Evolutionary conservation across 2,888 invertebrate species (phyloP), one percentile per base, ranked within the genome.

Genomic region (Ectemnius lituratus): DNA sequence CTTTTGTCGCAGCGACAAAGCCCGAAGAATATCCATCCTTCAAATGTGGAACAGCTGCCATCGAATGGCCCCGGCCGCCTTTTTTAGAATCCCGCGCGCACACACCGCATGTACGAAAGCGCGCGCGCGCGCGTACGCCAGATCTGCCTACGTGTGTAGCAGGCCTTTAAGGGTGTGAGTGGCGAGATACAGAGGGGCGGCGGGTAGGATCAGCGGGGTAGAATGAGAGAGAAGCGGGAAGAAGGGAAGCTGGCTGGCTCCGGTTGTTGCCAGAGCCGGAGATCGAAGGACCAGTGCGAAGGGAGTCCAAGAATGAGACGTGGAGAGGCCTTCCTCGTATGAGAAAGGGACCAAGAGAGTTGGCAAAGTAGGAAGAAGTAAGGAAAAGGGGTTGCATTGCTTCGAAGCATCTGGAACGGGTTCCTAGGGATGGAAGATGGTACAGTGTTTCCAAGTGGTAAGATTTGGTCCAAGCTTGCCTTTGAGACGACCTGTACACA

Each of bases 11-110:
- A 70, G 77, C 88, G 86, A 90, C 89, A 89, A 89, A 89, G 89
- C 85, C 86, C 85, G 87, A 88, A 88, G 88, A 89, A 90, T 83
- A 83, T 89, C 89, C 89, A 90, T 90, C 89, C 89, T 90, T 90
- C 89, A 88, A 90, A 90, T 89, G 87, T 90, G 89, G 90, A 90
- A 88, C 90, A 90, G 90, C 90, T 90, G 90, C 88, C 89, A 86
- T 89, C 90, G 89, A 88, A 89, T 87, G 79, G 87, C 84, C 83
- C 85, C 86, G 84, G 80, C 83, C 76, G 78, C 81, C 81, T 84
- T 85, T 85, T 85, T 87, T 82, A 83, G 82, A 83, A 68, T 71
- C 73, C 71, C 79, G 75, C 72, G 81, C 37, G 37, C 73, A 75
- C 78, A 81, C 79, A 80, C 62, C 70, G 79, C 72, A 71, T 70